Base-by-base conservation (phyloP, 1,140 invertebrate species). In the Drosophila lowei region DNA sequence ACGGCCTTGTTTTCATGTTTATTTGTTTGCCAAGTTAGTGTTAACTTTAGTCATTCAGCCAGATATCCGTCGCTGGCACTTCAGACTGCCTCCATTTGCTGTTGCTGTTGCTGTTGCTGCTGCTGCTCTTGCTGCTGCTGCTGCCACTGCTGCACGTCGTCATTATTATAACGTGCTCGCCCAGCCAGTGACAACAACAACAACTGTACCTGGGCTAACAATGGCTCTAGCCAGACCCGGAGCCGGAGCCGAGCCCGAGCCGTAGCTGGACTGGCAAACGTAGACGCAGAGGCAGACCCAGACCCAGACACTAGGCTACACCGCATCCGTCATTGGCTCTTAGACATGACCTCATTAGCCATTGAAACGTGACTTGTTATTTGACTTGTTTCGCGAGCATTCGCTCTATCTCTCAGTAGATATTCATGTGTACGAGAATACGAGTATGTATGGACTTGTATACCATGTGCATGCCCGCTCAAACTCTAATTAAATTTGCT, bases 311-410 rank as follows among this genome's bases (percentile, higher is more conserved):
- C 48, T 71, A 59, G 59, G 68, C 61, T 57, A 63, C 28, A 49
- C 54, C 66, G 65, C 75, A 76, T 71, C 66, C 78, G 65, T 65
- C 75, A 88, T 83, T 89, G 79, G 76, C 70, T 71, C 76, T 84
- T 77, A 89, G 79, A 90, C 88, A 90, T 80, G 88, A 90, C 88
- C 88, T 90, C 88, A 90, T 90, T 90, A 90, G 79, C 81, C 78
- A 77, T 79, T 77, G 76, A 79, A 90, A 90, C 88, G 88, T 90
- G 88, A 90, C 88, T 90, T 79, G 76, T 76, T 78, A 77, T 90
- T 90, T 90, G 83, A 88, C 88, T 90, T 88, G 77, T 60, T 84
- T 73, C 88, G 81, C 81, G 72, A 88, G 30, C 30, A 8, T 7
- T 23, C 23, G 23, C 28, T 9, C 7, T 30, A 8, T 30, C 8